A percentile compares a stretch with the other conserved stretches of the same genome.
Conservation (phyloP, 2,888 invertebrate genomes). For the Noctua janthe region DNA sequence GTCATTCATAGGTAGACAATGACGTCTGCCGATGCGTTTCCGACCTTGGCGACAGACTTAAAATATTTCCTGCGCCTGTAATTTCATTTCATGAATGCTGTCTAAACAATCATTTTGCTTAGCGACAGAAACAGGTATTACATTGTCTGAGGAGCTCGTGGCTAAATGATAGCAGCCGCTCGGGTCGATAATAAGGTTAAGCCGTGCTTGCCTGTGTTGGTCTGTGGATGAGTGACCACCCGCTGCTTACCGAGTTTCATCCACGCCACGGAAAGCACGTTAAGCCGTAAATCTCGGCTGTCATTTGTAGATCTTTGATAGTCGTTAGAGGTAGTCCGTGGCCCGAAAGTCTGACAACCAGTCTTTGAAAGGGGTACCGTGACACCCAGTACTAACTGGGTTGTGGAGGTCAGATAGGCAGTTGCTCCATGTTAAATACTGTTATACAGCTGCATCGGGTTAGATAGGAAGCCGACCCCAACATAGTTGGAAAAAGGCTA, state of each 20-base stretch:
- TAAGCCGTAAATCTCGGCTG: not conserved
- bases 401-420: too few species aligned
- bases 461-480: not conserved
- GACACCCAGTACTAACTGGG: too few species aligned
- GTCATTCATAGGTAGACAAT: not conserved
- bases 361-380: too few species aligned
- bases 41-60: not conserved
- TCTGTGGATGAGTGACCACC: not conserved
- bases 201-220: not conserved
- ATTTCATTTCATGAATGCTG: too few species aligned
- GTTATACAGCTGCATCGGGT: not conserved
- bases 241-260: not conserved
- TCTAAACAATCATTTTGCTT: too few species aligned
- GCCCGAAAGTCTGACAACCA: too few species aligned
- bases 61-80: conserved; percentile 12
- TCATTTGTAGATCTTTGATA: not conserved
- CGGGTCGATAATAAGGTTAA: not conserved
- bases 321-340: not conserved
- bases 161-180: not conserved
- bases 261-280: not conserved
- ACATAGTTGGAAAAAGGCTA: not conserved
- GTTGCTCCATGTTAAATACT: not conserved
- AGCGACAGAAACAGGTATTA: too few species aligned
- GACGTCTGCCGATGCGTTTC: conserved; percentile 3
- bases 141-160: too few species aligned